Conservation (phyloP, 2,888 invertebrate species). For the Ceratothoa steindachneri region DNA sequence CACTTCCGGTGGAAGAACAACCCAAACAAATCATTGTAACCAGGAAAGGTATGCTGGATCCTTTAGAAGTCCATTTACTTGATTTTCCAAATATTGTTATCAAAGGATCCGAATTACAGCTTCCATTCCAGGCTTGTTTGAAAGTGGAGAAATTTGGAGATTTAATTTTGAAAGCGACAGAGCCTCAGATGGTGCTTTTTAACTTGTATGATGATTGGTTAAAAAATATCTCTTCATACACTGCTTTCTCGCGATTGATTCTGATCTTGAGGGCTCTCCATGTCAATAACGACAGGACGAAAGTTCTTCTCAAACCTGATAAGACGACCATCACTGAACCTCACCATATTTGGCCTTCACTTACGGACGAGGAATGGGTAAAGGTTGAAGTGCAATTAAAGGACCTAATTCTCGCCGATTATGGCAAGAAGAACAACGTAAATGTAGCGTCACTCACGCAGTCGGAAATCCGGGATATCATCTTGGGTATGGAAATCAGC, state of each 20-base stretch:
- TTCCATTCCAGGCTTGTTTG: conserved; percentile 97
- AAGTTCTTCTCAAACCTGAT: conserved; percentile 94
- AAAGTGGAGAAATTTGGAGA: conserved; percentile 99
- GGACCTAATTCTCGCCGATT: conserved; percentile 96
- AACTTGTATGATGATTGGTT: conserved; percentile 99
- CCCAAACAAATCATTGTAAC: conserved; percentile 99
- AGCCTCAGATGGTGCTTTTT: conserved; percentile 99
- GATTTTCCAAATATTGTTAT: conserved; percentile 99
- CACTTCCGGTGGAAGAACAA: conserved; percentile 97
- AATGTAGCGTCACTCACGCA: conserved; percentile 98
- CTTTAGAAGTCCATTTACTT: conserved; percentile 95
- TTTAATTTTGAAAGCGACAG: conserved; percentile 95
- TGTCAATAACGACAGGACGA: conserved; percentile 97
- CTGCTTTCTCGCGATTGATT: conserved; percentile 71
- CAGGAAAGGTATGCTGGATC: conserved; percentile 99
- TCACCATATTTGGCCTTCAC: conserved; percentile 98
- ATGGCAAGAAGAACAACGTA: conserved; percentile 99
- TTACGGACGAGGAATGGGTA: conserved; percentile 98
- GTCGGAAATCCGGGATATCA: conserved; percentile 98
- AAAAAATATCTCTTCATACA: conserved; percentile 98
- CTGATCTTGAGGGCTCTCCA: conserved; percentile 93
- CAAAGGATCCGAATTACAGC: conserved; percentile 95
- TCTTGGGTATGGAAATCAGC: conserved; percentile 98
- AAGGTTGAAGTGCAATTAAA: conserved; percentile 97
- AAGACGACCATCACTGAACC: conserved; percentile 98